These are phyloP conservation scores for Drosophila histrio DNA, from an alignment of 2,888 invertebrate genomes.

Conservation along the genomic window DNA sequence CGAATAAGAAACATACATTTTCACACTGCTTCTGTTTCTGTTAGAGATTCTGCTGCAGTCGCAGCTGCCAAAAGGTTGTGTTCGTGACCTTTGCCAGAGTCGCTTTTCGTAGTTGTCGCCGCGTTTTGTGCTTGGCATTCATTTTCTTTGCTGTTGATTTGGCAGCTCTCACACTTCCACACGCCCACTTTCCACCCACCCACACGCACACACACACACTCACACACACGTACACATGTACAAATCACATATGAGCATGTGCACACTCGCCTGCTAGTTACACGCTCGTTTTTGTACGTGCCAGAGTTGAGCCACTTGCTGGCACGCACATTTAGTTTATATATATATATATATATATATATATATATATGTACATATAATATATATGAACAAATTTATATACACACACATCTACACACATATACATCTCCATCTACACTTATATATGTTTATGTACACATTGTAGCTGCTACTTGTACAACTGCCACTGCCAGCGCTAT, in stretches of 20 bases:
- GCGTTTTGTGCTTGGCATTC: constrained; percentile 61
- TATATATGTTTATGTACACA: constrained; percentile 21
- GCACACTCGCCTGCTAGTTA: constrained; percentile 56
- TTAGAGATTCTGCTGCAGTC: constrained; percentile 22
- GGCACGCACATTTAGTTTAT: constrained; percentile 64
- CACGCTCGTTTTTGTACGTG: constrained; percentile 65
- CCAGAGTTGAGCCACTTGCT: constrained; percentile 67
- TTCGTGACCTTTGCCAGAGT: constrained; percentile 73
- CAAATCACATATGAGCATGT: constrained; percentile 5
- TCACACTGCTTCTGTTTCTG: constrained; percentile 22
- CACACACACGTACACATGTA: constrained; percentile 16
- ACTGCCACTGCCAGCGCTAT: constrained; percentile 37
- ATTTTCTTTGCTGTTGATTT: constrained; percentile 69
- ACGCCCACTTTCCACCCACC: background rate
- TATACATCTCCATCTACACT: background rate
- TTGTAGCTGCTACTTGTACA: constrained; percentile 29
- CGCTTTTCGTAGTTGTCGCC: constrained; percentile 72
- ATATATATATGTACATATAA: background rate
- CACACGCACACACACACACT: constrained; percentile 4
- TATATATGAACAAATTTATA: background rate
- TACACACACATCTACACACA: background rate
- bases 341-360: background rate
- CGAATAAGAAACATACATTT: constrained; percentile 45
- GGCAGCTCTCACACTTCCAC: constrained; percentile 37
- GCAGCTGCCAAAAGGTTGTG: constrained; percentile 75